Evolutionary conservation across 2,888 invertebrate genomes (phyloP).

Genomic region (Romanomermis culicivorax): DNA sequence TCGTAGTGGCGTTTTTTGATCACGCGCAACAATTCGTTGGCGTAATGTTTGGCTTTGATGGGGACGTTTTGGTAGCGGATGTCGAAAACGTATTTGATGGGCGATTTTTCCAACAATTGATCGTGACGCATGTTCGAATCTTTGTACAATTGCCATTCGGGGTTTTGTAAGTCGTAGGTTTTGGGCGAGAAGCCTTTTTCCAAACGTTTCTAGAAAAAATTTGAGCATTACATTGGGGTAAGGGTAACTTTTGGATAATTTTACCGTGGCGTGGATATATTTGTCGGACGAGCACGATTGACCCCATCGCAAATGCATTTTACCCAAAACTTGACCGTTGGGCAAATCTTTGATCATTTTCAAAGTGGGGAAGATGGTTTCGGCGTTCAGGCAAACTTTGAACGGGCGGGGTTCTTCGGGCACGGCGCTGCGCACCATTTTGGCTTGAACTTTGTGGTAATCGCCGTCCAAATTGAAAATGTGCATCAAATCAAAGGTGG

Average conservation of each 20-base stretch:
- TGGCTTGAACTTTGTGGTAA: background rate
- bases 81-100: background rate
- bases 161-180: background rate
- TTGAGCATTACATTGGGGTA: background rate
- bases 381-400: background rate
- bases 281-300: slow-evolving; percentile 4
- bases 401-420: background rate
- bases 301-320: slow-evolving; percentile 6
- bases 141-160: background rate
- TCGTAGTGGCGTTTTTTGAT: slow-evolving; percentile 7
- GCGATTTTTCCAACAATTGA: background rate
- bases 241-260: background rate
- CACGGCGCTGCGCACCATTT: background rate
- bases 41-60: background rate
- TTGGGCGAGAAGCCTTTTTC: background rate
- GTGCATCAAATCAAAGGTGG: background rate
- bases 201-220: background rate
- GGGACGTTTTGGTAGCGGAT: slow-evolving; percentile 4
- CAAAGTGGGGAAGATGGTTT: background rate
- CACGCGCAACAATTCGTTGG: slow-evolving; percentile 8
- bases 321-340: background rate
- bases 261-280: background rate
- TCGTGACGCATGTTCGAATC: background rate
- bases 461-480: background rate
- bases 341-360: background rate